Conservation (phyloP, 2,888 invertebrate genomes). For the Drosophila vallismaia region DNA sequence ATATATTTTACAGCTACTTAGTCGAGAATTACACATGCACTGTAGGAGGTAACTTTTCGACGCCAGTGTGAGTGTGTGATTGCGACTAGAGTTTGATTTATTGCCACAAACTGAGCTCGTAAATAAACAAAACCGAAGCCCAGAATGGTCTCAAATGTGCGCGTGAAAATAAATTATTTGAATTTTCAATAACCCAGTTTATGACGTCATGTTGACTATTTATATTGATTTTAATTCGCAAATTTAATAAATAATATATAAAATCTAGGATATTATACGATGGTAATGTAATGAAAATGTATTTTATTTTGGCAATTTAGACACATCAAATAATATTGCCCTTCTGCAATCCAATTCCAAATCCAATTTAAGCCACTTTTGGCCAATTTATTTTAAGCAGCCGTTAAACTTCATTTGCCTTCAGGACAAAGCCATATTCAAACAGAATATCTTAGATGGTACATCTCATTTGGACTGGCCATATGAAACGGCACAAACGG, state of each 20-base stretch:
- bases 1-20: conserved; percentile 53
- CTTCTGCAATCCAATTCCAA: too few species aligned
- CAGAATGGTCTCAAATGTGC: too few species aligned
- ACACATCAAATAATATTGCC: too few species aligned
- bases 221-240: not conserved
- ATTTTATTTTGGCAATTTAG: too few species aligned
- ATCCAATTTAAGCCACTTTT: conserved; percentile 10
- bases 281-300: too few species aligned
- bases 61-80: conserved; percentile 9
- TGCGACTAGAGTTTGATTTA: conserved; percentile 57
- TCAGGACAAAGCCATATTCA: conserved; percentile 26
- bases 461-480: conserved; percentile 16
- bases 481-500: conserved; percentile 19
- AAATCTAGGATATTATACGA: too few species aligned
- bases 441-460: conserved; percentile 31
- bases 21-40: conserved; percentile 44
- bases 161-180: conserved; percentile 14
- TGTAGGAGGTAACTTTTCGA: conserved; percentile 41
- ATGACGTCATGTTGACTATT: not conserved
- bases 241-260: not conserved
- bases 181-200: conserved; percentile 2
- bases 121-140: conserved; percentile 50
- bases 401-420: conserved; percentile 14
- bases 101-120: conserved; percentile 41
- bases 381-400: conserved; percentile 20